Conservation (phyloP, 2,113 vertebrate species). For the Excalfactoria chinensis region DNA sequence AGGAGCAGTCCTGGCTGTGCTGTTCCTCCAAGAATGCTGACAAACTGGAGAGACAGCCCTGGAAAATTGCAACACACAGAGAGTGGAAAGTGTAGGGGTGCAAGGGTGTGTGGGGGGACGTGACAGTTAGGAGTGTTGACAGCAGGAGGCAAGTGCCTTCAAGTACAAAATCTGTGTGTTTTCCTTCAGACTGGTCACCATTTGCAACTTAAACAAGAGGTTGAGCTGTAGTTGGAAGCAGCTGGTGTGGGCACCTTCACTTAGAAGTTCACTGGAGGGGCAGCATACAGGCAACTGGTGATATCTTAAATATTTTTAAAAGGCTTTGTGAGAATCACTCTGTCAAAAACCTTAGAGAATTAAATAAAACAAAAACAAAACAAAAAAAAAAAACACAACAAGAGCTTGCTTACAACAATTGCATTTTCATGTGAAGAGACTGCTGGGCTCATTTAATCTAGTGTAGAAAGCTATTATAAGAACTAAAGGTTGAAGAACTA, state of each 20-base stretch:
- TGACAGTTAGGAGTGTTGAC: not conserved
- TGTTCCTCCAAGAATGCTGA: not conserved
- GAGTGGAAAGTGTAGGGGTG: not conserved
- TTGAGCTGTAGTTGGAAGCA: not conserved
- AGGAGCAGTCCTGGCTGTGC: not conserved
- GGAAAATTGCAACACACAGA: not conserved
- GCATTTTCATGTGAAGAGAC: slow-evolving; percentile 1
- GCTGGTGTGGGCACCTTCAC: not conserved
- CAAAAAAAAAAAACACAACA: too few species aligned
- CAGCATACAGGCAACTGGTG: not conserved
- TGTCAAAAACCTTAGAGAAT: not conserved
- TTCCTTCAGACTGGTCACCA: not conserved
- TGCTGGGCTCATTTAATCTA: not conserved
- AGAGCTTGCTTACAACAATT: not conserved
- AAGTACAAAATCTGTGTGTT: not conserved
- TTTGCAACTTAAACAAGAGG: not conserved
- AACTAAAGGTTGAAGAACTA: not conserved
- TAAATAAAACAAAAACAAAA: not conserved
- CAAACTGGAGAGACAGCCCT: not conserved
- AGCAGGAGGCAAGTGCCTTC: not conserved
- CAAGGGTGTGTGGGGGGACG: not conserved
- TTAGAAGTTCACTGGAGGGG: not conserved
- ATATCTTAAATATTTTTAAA: not conserved
- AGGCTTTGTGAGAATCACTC: not conserved
- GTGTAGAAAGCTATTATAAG: not conserved